Percentiles rank a stretch among this genome's conserved stretches.
Evolutionary conservation across 2,888 invertebrate genomes (phyloP).

Genomic region (Podabrus alpinus): DNA sequence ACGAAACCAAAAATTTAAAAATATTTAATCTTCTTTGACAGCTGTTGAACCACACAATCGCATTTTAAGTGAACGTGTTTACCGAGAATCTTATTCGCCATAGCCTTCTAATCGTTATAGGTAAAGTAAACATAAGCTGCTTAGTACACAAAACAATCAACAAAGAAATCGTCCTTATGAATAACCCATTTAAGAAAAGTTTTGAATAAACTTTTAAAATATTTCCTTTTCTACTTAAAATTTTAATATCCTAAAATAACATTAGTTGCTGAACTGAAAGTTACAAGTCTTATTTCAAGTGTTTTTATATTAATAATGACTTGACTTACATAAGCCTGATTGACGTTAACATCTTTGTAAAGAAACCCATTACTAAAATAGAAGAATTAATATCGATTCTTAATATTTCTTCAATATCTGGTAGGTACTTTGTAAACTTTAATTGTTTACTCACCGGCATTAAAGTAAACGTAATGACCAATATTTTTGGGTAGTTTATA

Average conservation of each 20-base stretch:
- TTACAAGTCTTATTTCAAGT: not conserved
- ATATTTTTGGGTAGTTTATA: too few species aligned
- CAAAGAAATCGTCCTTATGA: conserved; percentile 17
- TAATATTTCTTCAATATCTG: not conserved
- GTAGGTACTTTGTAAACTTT: too few species aligned
- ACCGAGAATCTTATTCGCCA: conserved; percentile 36
- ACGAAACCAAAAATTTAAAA: not conserved
- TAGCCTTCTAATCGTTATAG: conserved; percentile 35
- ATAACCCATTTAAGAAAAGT: not conserved
- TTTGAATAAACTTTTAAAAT: not conserved
- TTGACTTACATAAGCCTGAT: not conserved
- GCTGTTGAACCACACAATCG: conserved; percentile 31
- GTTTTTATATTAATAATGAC: not conserved
- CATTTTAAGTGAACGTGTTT: conserved; percentile 37
- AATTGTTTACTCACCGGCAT: too few species aligned
- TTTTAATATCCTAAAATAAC: not conserved
- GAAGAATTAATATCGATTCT: not conserved
- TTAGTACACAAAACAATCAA: conserved; percentile 25
- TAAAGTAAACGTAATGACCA: too few species aligned
- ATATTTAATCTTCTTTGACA: conserved; percentile 26
- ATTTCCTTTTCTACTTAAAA: not conserved
- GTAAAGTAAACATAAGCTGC: conserved; percentile 32
- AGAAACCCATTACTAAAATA: not conserved
- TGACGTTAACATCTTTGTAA: not conserved
- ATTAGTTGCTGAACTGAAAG: not conserved